Evolutionary conservation across 92 coral and sea anemone genomes (phyloP).

Genomic region (Epizoanthus rinbou): DNA sequence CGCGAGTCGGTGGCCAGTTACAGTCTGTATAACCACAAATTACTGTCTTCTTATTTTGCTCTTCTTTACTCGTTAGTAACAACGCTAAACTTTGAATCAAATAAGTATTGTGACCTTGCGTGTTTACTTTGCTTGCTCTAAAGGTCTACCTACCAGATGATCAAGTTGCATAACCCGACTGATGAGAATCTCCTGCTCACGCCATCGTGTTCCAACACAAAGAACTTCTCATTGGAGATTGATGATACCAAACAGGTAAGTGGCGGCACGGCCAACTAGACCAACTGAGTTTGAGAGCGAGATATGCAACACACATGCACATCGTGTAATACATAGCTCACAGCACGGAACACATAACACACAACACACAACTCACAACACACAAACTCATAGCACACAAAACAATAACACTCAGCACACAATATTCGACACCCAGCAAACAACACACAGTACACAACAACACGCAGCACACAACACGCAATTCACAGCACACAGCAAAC

Average conservation of each 20-base stretch:
- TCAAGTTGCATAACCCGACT: conserved; percentile 93
- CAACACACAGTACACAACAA: neutral
- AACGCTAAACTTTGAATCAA: neutral
- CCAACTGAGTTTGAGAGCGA: neutral
- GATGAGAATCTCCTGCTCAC: conserved; percentile 73
- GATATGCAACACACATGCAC: too few relatives aligned
- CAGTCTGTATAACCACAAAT: too few relatives aligned
- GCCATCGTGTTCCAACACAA: conserved; percentile 81
- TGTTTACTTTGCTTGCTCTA: neutral
- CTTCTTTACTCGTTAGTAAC: neutral
- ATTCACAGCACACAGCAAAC: neutral
- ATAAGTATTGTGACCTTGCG: neutral
- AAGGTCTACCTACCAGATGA: conserved; percentile 92
- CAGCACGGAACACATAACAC: too few relatives aligned
- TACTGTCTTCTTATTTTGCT: too few relatives aligned
- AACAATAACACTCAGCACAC: too few relatives aligned
- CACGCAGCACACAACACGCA: too few relatives aligned
- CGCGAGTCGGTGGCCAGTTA: too few relatives aligned
- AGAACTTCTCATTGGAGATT: conserved; percentile 76
- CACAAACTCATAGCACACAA: too few relatives aligned
- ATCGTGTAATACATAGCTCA: too few relatives aligned
- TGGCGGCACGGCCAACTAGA: neutral
- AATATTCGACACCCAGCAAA: too few relatives aligned
- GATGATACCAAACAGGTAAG: conserved; percentile 73
- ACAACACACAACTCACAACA: neutral